Percentiles rank a stretch among this genome's conserved stretches.
Evolutionary conservation across 2,797 vertebrate species (phyloP).

Genomic region (Myripristis murdjan): DNA sequence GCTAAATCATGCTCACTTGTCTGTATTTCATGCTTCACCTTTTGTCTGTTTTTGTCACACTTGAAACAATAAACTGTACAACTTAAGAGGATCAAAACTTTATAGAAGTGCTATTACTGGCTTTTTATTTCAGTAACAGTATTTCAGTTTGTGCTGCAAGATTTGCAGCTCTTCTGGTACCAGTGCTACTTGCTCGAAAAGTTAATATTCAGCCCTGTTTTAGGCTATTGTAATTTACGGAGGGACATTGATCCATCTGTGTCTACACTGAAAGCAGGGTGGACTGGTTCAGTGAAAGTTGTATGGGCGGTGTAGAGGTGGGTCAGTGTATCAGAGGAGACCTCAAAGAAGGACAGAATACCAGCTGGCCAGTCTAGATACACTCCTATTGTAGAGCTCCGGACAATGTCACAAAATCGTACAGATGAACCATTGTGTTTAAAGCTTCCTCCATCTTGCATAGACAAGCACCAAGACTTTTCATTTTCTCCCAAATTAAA

Average conservation of each 20-base stretch:
- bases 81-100: too few species aligned
- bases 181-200: too few species aligned
- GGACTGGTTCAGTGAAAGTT: conserved; percentile 52
- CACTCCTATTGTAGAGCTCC: conserved; percentile 19
- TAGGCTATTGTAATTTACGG: conserved; percentile 6
- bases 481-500: not conserved
- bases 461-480: conserved; percentile 39
- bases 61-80: too few species aligned
- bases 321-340: conserved; percentile 6
- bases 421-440: not conserved
- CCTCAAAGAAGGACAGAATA: conserved; percentile 49
- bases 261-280: fast-evolving
- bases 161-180: too few species aligned
- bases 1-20: too few species aligned
- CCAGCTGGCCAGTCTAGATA: conserved; percentile 53
- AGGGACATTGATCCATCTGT: not conserved
- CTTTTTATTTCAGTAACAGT: too few species aligned
- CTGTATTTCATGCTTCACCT: too few species aligned
- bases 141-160: too few species aligned
- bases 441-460: fast-evolving
- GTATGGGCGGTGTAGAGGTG: conserved; percentile 41
- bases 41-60: too few species aligned
- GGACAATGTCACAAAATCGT: not conserved
- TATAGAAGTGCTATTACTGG: too few species aligned
- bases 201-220: too few species aligned